A percentile compares a stretch with the other conserved stretches of the same genome.
Conservation (phyloP, 2,888 invertebrate species). For the Ellobium chinense region DNA sequence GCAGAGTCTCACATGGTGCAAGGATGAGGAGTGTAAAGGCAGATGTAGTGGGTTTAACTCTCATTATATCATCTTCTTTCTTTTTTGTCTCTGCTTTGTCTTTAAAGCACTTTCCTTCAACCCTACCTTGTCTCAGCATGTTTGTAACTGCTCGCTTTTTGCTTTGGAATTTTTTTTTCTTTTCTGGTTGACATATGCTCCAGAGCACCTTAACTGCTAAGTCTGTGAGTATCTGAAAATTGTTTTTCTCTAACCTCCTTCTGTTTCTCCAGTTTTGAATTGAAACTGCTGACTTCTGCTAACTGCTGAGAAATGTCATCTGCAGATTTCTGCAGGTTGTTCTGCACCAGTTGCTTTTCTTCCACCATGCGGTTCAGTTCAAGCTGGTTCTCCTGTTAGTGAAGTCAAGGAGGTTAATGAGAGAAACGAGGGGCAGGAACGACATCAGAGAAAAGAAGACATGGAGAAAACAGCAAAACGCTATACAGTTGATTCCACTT, state of each 20-base stretch:
- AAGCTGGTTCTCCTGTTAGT: conserved; percentile 59
- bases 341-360: conserved; percentile 69
- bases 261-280: conserved; percentile 67
- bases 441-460: neutral
- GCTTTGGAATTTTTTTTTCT: no score
- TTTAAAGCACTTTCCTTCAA: no score
- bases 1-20: neutral
- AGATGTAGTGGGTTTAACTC: no score
- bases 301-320: conserved; percentile 69
- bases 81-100: no score
- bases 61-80: no score
- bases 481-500: no score
- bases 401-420: neutral
- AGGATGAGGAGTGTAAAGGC: neutral
- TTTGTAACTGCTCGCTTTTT: no score
- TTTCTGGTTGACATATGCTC: no score
- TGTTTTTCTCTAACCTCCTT: conserved; percentile 66
- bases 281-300: conserved; percentile 62
- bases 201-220: no score
- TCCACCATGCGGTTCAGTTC: conserved; percentile 68
- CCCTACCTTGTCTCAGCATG: no score
- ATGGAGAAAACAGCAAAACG: no score
- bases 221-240: no score
- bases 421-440: neutral
- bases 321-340: conserved; percentile 72